phyloP scores from a whole-genome alignment of 2,888 invertebrate species.

The Abrostola triplasia region DNA sequence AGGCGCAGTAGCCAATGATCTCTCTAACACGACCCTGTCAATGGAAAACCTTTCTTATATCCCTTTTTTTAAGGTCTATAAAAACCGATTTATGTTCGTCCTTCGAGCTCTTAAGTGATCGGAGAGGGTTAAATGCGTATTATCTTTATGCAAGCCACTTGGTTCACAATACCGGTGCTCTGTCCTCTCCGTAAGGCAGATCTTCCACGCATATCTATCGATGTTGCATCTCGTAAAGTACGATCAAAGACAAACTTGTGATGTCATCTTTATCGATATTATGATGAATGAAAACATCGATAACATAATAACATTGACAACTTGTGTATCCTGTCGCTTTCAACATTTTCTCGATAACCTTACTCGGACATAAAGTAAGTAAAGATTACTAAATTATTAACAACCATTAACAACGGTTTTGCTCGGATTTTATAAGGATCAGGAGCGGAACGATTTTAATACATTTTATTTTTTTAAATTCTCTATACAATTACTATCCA shows the following conservation, averaged over 20 bases:
- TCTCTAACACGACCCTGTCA: constrained; percentile 64
- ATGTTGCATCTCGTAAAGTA: constrained; percentile 80
- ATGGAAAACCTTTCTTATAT: constrained; percentile 67
- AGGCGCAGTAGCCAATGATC: constrained; percentile 83
- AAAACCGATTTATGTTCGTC: constrained; percentile 57
- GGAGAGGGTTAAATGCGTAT: constrained; percentile 83
- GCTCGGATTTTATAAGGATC: no score
- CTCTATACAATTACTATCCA: no score
- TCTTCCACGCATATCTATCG: constrained; percentile 83
- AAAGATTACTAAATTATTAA: not conserved
- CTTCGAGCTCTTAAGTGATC: constrained; percentile 74
- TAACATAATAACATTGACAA: not conserved
- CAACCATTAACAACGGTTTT: not conserved
- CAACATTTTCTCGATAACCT: not conserved
- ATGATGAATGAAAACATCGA: constrained; percentile 42
- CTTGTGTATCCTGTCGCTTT: not conserved
- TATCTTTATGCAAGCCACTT: constrained; percentile 88
- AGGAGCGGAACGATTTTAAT: no score
- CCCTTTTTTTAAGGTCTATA: constrained; percentile 63
- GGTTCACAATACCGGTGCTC: constrained; percentile 84
- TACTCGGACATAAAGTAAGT: not conserved
- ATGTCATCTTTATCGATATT: constrained; percentile 64
- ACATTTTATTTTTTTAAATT: no score
- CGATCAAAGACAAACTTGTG: constrained; percentile 69
- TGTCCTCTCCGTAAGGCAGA: constrained; percentile 80